These are phyloP conservation scores for Nibea albiflora DNA, from an alignment of 2,113 vertebrate genomes.

Conservation along the genomic window DNA sequence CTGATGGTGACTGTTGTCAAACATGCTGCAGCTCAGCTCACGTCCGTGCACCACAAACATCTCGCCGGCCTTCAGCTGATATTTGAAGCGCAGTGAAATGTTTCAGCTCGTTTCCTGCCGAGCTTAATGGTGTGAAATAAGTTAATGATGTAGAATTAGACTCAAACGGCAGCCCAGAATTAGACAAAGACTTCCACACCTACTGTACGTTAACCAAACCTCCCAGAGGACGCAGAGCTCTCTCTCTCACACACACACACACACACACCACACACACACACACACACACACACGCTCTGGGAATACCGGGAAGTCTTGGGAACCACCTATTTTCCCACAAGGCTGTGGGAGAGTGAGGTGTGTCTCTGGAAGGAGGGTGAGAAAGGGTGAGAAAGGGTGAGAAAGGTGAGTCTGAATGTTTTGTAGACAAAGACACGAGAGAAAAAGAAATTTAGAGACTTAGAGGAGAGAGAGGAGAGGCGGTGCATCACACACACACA, in stretches of 20 bases:
- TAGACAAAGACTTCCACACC: slow-evolving; percentile 5
- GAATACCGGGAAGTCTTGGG: slow-evolving; percentile 9
- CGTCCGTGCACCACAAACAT: neutral
- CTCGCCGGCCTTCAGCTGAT: neutral
- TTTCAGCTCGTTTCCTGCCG: neutral
- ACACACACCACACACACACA: neutral
- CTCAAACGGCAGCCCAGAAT: neutral
- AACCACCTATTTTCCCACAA: slow-evolving; percentile 19
- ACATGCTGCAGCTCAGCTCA: neutral
- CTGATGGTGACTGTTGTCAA: neutral
- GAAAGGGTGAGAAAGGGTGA: neutral
- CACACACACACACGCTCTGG: neutral
- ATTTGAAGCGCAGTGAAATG: neutral
- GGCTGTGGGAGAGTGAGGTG: slow-evolving; percentile 2
- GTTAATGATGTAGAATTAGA: neutral
- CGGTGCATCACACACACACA: slow-evolving; percentile 28
- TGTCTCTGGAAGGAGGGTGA: neutral
- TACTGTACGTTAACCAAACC: slow-evolving; percentile 5
- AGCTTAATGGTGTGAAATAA: slow-evolving; percentile 17
- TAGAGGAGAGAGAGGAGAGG: slow-evolving; percentile 2
- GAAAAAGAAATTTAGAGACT: neutral
- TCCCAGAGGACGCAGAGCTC: slow-evolving; percentile 26
- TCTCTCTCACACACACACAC: neutral
- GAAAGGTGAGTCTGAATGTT: slow-evolving; percentile 3
- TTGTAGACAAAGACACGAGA: neutral